Conservation (phyloP, 2,797 vertebrate genomes). For the Acrossocheilus wenchowensis region DNA sequence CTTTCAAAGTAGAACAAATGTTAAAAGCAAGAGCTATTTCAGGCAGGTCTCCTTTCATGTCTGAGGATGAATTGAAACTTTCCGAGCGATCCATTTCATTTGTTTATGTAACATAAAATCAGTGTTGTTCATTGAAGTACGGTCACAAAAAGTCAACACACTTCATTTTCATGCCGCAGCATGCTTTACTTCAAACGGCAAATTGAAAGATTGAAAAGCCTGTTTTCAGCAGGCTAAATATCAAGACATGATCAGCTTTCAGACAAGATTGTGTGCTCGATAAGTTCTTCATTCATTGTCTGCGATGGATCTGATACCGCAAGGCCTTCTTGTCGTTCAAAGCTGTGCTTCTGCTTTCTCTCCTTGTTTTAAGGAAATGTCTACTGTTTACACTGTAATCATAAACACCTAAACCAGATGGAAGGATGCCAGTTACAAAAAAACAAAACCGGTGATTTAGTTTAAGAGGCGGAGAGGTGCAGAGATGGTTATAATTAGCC, state of each 20-base stretch:
- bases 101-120: constrained; percentile 28
- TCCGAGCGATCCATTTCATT: constrained; percentile 8
- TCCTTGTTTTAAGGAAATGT: constrained; percentile 30
- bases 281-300: constrained; percentile 9
- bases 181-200: constrained; percentile 35
- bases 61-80: constrained; percentile 12
- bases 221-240: constrained; percentile 35
- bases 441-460: constrained; percentile 63
- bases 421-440: constrained; percentile 51
- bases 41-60: constrained; percentile 23
- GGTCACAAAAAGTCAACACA: constrained; percentile 23
- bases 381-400: constrained; percentile 43
- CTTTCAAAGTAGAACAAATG: constrained; percentile 27
- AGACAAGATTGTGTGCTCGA: constrained; percentile 30
- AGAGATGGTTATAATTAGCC: constrained; percentile 57
- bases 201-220: constrained; percentile 45
- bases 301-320: neutral
- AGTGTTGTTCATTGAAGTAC: constrained; percentile 3
- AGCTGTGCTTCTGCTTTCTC: neutral
- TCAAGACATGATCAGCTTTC: constrained; percentile 32
- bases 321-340: neutral
- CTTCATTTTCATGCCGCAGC: constrained; percentile 45
- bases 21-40: constrained; percentile 27
- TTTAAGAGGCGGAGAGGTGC: constrained; percentile 61
- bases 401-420: constrained; percentile 66